phyloP scores from a whole-genome alignment of 2,113 vertebrate genomes.

The Myotis lucifugus region DNA sequence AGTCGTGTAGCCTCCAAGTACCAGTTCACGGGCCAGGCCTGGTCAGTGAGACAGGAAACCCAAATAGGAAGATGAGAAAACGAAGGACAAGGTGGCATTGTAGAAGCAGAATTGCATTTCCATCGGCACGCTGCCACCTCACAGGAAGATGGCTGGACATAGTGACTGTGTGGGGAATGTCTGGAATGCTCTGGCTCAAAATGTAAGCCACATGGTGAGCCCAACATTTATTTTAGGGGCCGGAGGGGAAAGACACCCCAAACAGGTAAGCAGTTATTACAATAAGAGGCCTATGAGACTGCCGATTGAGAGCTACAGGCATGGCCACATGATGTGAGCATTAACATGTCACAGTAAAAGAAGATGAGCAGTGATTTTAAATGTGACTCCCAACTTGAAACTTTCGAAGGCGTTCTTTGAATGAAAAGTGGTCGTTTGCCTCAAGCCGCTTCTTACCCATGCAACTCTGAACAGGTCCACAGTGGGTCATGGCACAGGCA shows the following conservation, averaged over 20 bases:
- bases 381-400: neutral
- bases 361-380: neutral
- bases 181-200: neutral
- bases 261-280: neutral
- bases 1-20: neutral
- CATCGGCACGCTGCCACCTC: neutral
- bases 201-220: neutral
- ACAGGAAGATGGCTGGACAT: neutral
- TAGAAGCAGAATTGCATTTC: neutral
- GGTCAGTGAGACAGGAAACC: neutral
- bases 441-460: neutral
- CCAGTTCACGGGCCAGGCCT: neutral
- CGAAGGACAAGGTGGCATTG: neutral
- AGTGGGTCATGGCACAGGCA: neutral
- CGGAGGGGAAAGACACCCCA: neutral
- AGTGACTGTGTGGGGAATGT: accelerated
- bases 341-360: neutral
- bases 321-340: neutral
- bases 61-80: neutral
- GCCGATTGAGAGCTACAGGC: neutral
- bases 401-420: neutral
- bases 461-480: neutral
- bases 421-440: neutral
- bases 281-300: neutral
- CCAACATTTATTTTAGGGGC: neutral